Percentiles rank a stretch among this genome's conserved stretches.
phyloP scores from a whole-genome alignment of 2,797 vertebrate species.

The Acanthiza pusilla region DNA sequence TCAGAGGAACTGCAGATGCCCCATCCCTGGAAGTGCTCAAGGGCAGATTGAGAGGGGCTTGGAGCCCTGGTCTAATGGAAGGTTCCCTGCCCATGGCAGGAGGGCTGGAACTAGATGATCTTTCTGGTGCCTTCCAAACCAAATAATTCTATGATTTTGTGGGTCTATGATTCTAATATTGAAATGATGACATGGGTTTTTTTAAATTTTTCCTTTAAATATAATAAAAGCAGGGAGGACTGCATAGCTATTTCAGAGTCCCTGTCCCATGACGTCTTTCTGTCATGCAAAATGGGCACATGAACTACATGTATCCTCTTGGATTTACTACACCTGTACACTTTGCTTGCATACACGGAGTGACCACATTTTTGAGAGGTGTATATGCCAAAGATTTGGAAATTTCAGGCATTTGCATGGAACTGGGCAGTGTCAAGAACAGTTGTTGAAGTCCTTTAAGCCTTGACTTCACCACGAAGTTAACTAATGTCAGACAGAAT shows the following conservation, averaged over 20 bases:
- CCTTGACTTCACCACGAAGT: not conserved
- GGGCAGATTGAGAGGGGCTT: not conserved
- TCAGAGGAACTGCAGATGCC: not conserved
- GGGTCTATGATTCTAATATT: not conserved
- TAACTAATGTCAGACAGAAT: not conserved
- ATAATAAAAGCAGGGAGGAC: not conserved
- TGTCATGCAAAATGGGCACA: not conserved
- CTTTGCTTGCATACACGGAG: not conserved
- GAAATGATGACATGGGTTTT: not conserved
- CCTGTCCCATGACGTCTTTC: not conserved
- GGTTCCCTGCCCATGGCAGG: no score
- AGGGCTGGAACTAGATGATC: not conserved
- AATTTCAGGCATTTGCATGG: not conserved
- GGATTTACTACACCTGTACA: not conserved
- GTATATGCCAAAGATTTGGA: not conserved
- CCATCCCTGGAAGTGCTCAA: not conserved
- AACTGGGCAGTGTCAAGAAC: not conserved
- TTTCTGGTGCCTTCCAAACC: not conserved
- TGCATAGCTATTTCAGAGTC: not conserved
- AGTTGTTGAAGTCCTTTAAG: not conserved
- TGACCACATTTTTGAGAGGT: not conserved
- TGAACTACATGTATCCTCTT: not conserved
- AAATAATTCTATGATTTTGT: not conserved
- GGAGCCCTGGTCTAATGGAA: not conserved
- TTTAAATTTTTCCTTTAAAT: not conserved